Base-by-base conservation (phyloP, 2,888 invertebrate genomes). In the Oxytorus armatus region DNA sequence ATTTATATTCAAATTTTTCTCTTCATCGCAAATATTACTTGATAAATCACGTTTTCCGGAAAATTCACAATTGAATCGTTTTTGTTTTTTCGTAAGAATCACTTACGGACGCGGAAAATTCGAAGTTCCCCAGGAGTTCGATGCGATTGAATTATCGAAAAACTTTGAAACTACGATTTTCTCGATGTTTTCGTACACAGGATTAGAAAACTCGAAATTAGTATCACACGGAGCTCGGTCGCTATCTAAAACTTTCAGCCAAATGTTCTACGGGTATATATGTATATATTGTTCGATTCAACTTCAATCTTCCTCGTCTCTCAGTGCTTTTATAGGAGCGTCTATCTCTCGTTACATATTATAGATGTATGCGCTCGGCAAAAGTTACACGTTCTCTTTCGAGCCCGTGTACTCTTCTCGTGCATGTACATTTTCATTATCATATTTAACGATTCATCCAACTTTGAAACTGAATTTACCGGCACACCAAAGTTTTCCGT, bases 381-480 rank as follows among this genome's bases (percentile, higher is more conserved):
- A 80, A 80, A 77, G 63, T 80, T 73, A 44, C 36, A 42, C 69
- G 57, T 33, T 49, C 63, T 80, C 49, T 39, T 29, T 4, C 8
- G 57, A 53, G 65, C 59, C 36, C 36, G 21, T 73, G 55, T 57
- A 70, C 66, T 55, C 65, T 18, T 36, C 23, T 10, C 66, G 76
- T 72, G 66, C 66, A 80, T 68, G 80, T 76, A 5, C 29, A 76
- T 84, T 66, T 78, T 82, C 83, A 83, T 84, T 84, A 84, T 81
- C 81, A 84, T 82, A 84, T 84, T 84, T 84, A 84, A 83, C 77
- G 82, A 78, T 77, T 78, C 76, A 77, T 81, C 74, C 77, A 78
- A 84, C 81, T 81, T 73, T 49, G 73, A 81, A 84, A 83, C 72
- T 84, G 77, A 84, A 84, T 83, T 83, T 78, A 70, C 79, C 59